Percentiles rank a stretch among this genome's conserved stretches.
Conservation (phyloP, 2,888 invertebrate genomes). For the Heliconius sara region DNA sequence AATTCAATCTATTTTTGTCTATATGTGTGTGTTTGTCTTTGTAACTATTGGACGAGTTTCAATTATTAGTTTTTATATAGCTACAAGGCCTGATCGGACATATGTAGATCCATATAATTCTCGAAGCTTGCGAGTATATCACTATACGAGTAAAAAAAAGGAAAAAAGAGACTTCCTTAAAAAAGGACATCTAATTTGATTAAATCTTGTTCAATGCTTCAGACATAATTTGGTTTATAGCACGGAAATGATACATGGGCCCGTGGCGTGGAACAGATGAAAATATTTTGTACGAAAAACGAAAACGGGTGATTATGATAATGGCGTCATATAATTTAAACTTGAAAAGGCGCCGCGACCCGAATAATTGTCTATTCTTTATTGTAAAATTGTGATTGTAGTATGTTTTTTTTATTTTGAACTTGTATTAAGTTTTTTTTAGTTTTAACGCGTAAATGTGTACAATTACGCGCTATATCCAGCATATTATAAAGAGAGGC, state of each 20-base stretch:
- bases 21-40: too few species aligned
- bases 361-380: slow-evolving; percentile 33
- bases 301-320: slow-evolving; percentile 42
- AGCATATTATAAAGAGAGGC: background rate
- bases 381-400: background rate
- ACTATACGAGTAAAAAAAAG: background rate
- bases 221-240: slow-evolving; percentile 47
- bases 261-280: slow-evolving; percentile 40
- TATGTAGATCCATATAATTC: background rate
- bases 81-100: too few species aligned
- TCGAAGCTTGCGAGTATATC: background rate
- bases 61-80: too few species aligned
- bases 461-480: background rate
- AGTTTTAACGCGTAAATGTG: background rate
- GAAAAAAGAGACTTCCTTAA: background rate
- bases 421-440: background rate
- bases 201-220: slow-evolving; percentile 46
- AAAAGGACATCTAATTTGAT: slow-evolving; percentile 45
- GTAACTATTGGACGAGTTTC: too few species aligned
- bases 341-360: slow-evolving; percentile 40
- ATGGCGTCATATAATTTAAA: slow-evolving; percentile 40
- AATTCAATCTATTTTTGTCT: too few species aligned
- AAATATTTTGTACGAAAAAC: slow-evolving; percentile 40
- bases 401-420: background rate
- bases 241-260: slow-evolving; percentile 47